phyloP scores from a whole-genome alignment of 2,888 invertebrate genomes.

The Cataglyphis livida region DNA sequence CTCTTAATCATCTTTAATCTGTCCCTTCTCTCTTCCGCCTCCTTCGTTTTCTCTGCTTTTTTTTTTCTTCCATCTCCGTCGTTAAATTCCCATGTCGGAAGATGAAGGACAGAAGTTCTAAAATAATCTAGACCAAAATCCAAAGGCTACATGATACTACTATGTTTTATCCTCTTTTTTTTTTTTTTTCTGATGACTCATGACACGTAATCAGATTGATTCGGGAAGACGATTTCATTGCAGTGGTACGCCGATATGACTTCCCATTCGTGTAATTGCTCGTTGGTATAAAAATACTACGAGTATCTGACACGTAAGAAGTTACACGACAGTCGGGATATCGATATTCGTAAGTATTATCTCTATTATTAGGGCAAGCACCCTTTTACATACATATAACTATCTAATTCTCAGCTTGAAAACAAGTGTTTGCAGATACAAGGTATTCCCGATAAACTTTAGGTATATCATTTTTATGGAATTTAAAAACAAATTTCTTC shows the following conservation, averaged over 20 bases:
- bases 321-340: not conserved
- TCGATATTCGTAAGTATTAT: constrained; percentile 1
- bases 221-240: not conserved
- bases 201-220: constrained; percentile 17
- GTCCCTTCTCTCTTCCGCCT: constrained; percentile 23
- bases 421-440: not conserved
- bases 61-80: constrained; percentile 32
- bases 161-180: constrained; percentile 33
- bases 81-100: not conserved
- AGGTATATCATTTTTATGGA: not conserved
- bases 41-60: not conserved
- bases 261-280: not conserved
- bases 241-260: not conserved
- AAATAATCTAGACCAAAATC: constrained; percentile 65
- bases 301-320: not conserved
- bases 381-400: not conserved
- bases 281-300: not conserved
- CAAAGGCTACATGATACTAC: constrained; percentile 71
- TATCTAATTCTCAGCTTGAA: not conserved
- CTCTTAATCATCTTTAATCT: not conserved
- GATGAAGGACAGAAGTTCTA: constrained; percentile 56
- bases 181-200: constrained; percentile 18
- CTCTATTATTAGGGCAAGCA: not conserved
- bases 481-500: not conserved
- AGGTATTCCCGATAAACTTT: not conserved